These are phyloP conservation scores for Mionectes olivaceus DNA, from an alignment of 2,797 vertebrate genomes.

Conservation along the genomic window DNA sequence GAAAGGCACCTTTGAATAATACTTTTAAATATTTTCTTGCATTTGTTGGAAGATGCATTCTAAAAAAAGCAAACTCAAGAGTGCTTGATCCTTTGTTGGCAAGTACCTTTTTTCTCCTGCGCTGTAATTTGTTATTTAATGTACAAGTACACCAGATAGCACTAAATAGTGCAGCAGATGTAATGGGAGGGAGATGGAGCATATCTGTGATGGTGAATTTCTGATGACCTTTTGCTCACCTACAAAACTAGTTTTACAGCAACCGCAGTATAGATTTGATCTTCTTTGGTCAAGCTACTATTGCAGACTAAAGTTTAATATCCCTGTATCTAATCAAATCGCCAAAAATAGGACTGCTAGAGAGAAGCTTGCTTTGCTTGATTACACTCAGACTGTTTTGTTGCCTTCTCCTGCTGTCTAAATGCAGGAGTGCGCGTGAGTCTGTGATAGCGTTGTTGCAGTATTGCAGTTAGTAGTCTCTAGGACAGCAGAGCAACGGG, in stretches of 20 bases:
- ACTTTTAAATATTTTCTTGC: background rate
- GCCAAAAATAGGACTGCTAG: background rate
- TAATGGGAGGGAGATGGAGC: background rate
- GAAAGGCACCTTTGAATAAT: conserved; percentile 46
- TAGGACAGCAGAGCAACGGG: background rate
- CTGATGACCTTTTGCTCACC: background rate
- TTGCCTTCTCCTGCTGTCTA: background rate
- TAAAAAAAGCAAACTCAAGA: background rate
- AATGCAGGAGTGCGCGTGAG: background rate
- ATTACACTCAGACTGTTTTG: background rate
- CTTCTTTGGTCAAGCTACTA: background rate
- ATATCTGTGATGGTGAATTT: background rate
- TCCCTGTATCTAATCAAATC: background rate
- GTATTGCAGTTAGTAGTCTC: background rate
- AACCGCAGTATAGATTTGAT: background rate
- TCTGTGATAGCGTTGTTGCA: background rate
- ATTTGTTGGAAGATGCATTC: background rate
- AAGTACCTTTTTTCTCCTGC: background rate
- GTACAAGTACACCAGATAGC: background rate
- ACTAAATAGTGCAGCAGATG: background rate
- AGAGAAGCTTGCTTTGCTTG: background rate
- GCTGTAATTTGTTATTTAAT: background rate
- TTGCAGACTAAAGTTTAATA: background rate
- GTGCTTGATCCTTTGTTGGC: conserved; percentile 26
- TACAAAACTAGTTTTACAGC: background rate